phyloP scores from a whole-genome alignment of 2,797 vertebrate genomes.

The Clamator glandarius region DNA sequence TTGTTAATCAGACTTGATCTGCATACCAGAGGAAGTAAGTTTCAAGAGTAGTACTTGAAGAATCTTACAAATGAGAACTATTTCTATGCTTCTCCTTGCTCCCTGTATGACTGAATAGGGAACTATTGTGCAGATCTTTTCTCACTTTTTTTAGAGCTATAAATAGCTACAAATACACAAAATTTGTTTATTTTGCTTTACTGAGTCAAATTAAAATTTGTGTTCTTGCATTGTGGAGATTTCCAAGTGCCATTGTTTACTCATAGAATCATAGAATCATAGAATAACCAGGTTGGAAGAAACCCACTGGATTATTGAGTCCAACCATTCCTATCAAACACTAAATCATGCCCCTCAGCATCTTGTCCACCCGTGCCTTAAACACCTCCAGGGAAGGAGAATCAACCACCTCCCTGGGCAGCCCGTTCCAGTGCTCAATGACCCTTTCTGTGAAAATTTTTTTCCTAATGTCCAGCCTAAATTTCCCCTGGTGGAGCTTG shows the following conservation, averaged over 20 bases:
- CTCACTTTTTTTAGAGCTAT: neutral
- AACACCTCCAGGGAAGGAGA: no score
- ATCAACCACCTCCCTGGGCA: no score
- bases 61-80: neutral
- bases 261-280: no score
- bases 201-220: neutral
- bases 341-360: no score
- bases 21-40: neutral
- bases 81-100: accelerated
- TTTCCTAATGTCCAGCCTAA: no score
- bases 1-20: neutral
- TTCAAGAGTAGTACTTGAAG: neutral
- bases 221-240: neutral
- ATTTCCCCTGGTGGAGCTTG: no score
- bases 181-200: neutral
- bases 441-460: no score
- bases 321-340: no score
- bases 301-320: no score
- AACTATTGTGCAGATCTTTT: neutral
- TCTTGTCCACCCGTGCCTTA: no score
- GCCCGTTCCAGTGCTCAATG: no score
- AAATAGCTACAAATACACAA: neutral
- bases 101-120: neutral
- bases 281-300: no score
- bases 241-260: neutral